A percentile compares a stretch with the other conserved stretches of the same genome.
These are phyloP conservation scores for Leptinotarsa texana DNA, from an alignment of 1,140 invertebrate species.

Conservation along the genomic window DNA sequence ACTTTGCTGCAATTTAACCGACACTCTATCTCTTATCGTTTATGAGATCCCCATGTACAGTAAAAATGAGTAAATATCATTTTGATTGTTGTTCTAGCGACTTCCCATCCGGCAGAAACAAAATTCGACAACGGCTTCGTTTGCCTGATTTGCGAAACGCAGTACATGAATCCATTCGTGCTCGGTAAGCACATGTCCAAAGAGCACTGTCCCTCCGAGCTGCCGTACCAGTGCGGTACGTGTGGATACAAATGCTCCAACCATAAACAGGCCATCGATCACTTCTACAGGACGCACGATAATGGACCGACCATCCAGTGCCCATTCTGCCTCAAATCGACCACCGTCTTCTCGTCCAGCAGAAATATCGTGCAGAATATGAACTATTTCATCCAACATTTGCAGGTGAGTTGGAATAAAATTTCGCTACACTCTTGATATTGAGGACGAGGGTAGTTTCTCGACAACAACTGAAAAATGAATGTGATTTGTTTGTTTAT, in stretches of 20 bases:
- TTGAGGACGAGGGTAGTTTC: too few relatives aligned
- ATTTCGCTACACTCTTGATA: too few relatives aligned
- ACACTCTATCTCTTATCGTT: too few relatives aligned
- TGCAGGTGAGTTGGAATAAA: background rate
- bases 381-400: constrained; percentile 43
- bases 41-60: too few relatives aligned
- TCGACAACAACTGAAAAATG: too few relatives aligned
- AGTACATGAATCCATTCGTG: constrained; percentile 63
- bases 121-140: constrained; percentile 59
- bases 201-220: constrained; percentile 73
- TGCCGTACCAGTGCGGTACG: constrained; percentile 77
- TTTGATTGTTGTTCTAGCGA: constrained; percentile 41
- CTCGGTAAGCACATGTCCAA: constrained; percentile 76
- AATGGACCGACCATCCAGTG: constrained; percentile 68
- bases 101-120: constrained; percentile 64
- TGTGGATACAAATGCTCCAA: constrained; percentile 76
- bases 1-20: too few relatives aligned
- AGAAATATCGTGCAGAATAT: constrained; percentile 59
- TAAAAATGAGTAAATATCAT: background rate
- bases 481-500: too few relatives aligned
- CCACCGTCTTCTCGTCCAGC: constrained; percentile 54
- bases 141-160: constrained; percentile 72
- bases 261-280: constrained; percentile 73
- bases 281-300: constrained; percentile 70
- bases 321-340: constrained; percentile 72